Percentiles rank a stretch among this genome's conserved stretches.
Conservation (phyloP, 2,797 vertebrate genomes). For the Darevskia nairensis region DNA sequence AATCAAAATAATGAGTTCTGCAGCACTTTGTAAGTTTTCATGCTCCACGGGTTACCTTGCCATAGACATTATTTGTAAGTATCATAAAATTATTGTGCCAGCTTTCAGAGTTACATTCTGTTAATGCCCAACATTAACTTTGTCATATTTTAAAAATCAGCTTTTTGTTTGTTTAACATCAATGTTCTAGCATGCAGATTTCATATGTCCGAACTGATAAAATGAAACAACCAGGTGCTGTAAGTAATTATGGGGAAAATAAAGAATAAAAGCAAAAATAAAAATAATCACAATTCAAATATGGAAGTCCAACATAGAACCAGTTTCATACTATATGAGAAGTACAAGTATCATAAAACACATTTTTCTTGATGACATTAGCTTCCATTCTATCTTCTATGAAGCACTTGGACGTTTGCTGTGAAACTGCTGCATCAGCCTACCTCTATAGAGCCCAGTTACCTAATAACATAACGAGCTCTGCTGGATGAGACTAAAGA, state of each 20-base stretch:
- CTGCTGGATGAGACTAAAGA: too few relatives aligned
- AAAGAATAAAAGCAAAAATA: background rate
- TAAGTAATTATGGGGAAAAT: background rate
- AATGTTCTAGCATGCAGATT: background rate
- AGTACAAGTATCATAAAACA: background rate
- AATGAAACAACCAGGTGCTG: background rate
- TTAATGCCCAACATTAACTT: background rate
- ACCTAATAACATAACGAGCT: background rate
- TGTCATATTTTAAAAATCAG: background rate
- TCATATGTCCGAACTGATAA: background rate
- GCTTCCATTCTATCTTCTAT: background rate
- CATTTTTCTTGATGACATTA: too few relatives aligned
- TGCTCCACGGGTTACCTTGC: background rate
- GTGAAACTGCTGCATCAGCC: background rate
- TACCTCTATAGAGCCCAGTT: background rate
- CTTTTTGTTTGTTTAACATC: background rate
- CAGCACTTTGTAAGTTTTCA: background rate
- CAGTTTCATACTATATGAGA: background rate
- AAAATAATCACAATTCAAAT: background rate
- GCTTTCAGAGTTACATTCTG: conserved; percentile 25
- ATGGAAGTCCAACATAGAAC: background rate
- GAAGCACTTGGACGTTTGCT: background rate
- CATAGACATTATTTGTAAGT: background rate
- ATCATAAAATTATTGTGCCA: conserved; percentile 58
- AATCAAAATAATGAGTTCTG: background rate